Base-by-base conservation (phyloP, 2,888 invertebrate species). In the Amiota minor region DNA sequence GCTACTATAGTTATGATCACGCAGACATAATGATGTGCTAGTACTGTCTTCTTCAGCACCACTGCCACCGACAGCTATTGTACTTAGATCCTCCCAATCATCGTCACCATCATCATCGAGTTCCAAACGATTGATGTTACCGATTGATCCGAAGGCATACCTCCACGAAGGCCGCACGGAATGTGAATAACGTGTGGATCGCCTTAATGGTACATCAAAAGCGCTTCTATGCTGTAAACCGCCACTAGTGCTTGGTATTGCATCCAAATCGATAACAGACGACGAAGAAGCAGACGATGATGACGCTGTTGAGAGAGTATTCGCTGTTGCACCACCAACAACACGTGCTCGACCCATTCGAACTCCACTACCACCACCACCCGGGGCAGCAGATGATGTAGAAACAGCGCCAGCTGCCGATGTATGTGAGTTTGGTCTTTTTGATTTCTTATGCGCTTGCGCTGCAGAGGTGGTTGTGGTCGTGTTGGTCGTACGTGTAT, bases 401-500 rank as follows among this genome's bases (percentile, higher is more conserved):
- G 67, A 9, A 12, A 23, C 53, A 11, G 18, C 20, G 16, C 20
- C 45, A 20, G 56, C 18, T 23, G 70, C 45, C 49, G 56, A 11
- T n/a, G 62, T 49, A 70, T 23, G 74, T 23, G 12, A 65, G 74
- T 46, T 46, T 73, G 9, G 75, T 56, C 75, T 78, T 9, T 75
- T 72, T 11, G 76, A 77, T 72, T 84, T 83, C 35, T 84, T 86
- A 50, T 83, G 78, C 55, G 82, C 84, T 65, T 82, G 83, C 9
- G 77, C 74, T 4, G 82, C 84, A 23, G 87, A 87, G 10, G 87
- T 87, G 1, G 88, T 87, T 46, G 88, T 88, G 0, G 88, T 87
- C 46, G 87, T 88, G 67, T 88, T 88, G 10, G 87, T 87, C 46
- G 87, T 87, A 9, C 88, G 79, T 6, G 87, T 88, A 69, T 88